Base-by-base conservation (phyloP, 2,797 vertebrate species). In the Melanotaenia trifasciata region DNA sequence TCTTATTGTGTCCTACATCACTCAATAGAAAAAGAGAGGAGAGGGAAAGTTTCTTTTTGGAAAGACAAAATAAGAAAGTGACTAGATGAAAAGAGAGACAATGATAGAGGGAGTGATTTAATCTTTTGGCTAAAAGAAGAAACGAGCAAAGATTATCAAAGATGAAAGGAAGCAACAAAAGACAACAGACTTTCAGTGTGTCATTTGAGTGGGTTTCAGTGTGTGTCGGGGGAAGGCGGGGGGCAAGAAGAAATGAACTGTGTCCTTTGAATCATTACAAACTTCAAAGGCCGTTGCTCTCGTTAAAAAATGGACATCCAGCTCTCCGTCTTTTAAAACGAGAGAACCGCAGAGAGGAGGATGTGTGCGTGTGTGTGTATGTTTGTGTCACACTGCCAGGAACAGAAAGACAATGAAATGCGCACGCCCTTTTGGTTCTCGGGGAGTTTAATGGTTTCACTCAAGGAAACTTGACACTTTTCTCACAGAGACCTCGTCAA, bases 271-370 rank as follows among this genome's bases (percentile, higher is more conserved):
- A 88, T 90, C 85, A 91, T 89, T 80, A 85, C 67, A 61, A 26
- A 91, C 92, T 90, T 94, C 93, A 94, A 93, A 94, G 90, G 78
- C 59, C 1, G 61, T 66, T 38, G 78, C 47, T 70, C 83, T 89
- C 30, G 65, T 90, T 89, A 86, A 88, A 85, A 89, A 87, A 84
- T 72, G 74, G 76, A 76, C 76, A 67, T 83, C 58, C 57, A 83
- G 87, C 76, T 76, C 59, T 79, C 74, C 56, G 36, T 63, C 76
- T 66, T 79, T 71, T 60, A 66, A 81, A 74, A 66, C 38, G 30
- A 58, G 63, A 43, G 71, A 82, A 86, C 78, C 70, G 74, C 74
- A 85, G 70, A 77, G 70, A 38, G 43, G 66, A 47, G 65, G 4
- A 64, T 43, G 71, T 62, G 67, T 67, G n/a, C 60, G 67, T 66